Evolutionary conservation across 2,113 vertebrate species (phyloP), one percentile per base, ranked within the genome.

Genomic region (Saccopteryx leptura): DNA sequence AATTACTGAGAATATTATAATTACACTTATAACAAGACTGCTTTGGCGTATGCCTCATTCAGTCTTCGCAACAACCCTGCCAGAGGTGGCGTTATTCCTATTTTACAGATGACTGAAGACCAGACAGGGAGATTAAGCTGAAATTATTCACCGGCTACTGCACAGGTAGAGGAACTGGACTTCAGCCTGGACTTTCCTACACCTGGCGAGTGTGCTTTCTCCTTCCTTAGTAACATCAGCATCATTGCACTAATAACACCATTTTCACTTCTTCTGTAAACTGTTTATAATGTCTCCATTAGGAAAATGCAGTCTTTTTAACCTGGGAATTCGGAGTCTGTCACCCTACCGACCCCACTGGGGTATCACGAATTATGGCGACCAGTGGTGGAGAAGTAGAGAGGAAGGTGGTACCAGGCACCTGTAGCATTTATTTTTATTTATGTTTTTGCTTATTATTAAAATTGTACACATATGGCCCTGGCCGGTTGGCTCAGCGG

Each of bases 401-500:
- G 39, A 48, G 17, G 5, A 72, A 76, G 31, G 50, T 11, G 54
- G 13, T 7, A 9, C 26, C 13, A 58, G n/a, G 14, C 28, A 66
- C 23, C 18, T 24, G 4, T 58, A 48, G 80, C 1, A 24, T 76
- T 28, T 85, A 48, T 52, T 82, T 76, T 33, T 83, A 56, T 66
- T 68, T 79, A 72, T 33, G 4, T 33, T 84, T 84, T 81, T 82
- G 31, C 31, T 92, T 89, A 72, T 69, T 33, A 90, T 78, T 78
- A 46, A 94, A 95, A 75, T 65, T 1, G 24, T 19, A 76, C 1
- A 31, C 3, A 14, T 18, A 58, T 28, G 31, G n/a, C n/a, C n/a
- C n/a, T n/a, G n/a, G n/a, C n/a, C n/a, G n/a, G n/a, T n/a, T n/a
- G n/a, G n/a, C n/a, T n/a, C n/a, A n/a, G n/a, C n/a, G n/a, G n/a